Evolutionary conservation across 2,113 vertebrate species (phyloP).

Genomic region (Heterochromis multidens): DNA sequence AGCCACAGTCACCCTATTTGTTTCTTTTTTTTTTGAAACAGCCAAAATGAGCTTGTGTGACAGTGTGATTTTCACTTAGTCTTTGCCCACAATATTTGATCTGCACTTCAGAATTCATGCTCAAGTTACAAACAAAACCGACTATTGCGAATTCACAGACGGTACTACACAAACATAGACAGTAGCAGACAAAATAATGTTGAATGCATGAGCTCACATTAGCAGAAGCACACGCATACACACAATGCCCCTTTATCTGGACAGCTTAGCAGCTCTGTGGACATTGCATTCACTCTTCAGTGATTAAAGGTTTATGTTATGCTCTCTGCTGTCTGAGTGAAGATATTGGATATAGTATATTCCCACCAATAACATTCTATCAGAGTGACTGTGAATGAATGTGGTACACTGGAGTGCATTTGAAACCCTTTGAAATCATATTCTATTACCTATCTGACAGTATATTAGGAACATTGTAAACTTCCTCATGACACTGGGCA

Average conservation of each 20-base stretch:
- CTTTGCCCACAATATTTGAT: neutral
- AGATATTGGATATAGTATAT: slow-evolving; percentile 20
- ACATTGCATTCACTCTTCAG: slow-evolving; percentile 4
- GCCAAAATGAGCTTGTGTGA: neutral
- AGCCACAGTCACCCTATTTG: neutral
- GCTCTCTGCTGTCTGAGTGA: slow-evolving; percentile 7
- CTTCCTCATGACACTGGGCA: neutral
- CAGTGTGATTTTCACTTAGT: neutral
- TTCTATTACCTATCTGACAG: slow-evolving; percentile 13
- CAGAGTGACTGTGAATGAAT: neutral
- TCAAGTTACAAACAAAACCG: neutral
- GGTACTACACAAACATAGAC: neutral
- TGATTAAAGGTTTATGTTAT: slow-evolving; percentile 46
- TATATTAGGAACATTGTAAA: slow-evolving; percentile 20
- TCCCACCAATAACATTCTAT: slow-evolving; percentile 8
- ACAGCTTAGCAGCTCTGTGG: slow-evolving; percentile 22
- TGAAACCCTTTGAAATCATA: slow-evolving; percentile 15
- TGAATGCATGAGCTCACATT: neutral
- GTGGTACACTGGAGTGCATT: neutral
- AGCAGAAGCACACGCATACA: neutral
- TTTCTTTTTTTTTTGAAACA: neutral
- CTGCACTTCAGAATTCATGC: neutral
- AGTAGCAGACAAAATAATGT: neutral
- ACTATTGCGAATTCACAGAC: neutral
- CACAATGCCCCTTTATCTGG: neutral